Conservation (phyloP, 2,113 vertebrate genomes). For the Platichthys stellatus region DNA sequence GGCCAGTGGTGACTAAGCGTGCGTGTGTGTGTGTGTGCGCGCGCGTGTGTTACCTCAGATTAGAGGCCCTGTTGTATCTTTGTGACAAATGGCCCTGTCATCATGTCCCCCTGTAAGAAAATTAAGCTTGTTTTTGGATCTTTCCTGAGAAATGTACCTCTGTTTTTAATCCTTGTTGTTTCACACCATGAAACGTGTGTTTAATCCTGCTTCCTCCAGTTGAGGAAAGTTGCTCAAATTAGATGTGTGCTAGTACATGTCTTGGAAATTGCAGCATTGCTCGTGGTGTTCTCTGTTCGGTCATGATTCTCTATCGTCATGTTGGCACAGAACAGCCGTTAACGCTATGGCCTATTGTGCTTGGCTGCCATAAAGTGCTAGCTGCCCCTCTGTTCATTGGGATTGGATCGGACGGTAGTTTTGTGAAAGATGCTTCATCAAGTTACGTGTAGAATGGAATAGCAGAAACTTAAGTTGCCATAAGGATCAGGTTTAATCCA, state of each 20-base stretch:
- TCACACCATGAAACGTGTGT: not conserved
- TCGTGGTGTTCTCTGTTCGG: not conserved
- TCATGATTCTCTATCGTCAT: not conserved
- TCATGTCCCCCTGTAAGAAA: not conserved
- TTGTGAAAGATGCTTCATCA: not conserved
- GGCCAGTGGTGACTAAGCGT: conserved; percentile 15
- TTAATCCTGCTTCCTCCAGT: not conserved
- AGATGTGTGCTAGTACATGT: not conserved
- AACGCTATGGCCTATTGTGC: not conserved
- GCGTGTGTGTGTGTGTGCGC: not conserved
- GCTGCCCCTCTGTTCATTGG: not conserved
- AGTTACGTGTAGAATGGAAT: not conserved
- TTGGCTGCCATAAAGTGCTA: not conserved
- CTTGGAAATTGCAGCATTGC: not conserved
- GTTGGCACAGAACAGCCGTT: not conserved
- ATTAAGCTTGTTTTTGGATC: not conserved
- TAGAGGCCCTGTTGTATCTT: not conserved
- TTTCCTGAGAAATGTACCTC: not conserved
- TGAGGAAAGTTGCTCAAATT: not conserved
- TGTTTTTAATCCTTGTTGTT: not conserved
- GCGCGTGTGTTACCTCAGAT: not conserved
- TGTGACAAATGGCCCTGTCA: conserved; percentile 7
- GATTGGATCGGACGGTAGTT: not conserved
- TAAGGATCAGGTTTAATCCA: not conserved
- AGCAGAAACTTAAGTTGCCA: not conserved